Conservation (phyloP, 2,797 vertebrate species). For the Paedocypris micromegethes region DNA sequence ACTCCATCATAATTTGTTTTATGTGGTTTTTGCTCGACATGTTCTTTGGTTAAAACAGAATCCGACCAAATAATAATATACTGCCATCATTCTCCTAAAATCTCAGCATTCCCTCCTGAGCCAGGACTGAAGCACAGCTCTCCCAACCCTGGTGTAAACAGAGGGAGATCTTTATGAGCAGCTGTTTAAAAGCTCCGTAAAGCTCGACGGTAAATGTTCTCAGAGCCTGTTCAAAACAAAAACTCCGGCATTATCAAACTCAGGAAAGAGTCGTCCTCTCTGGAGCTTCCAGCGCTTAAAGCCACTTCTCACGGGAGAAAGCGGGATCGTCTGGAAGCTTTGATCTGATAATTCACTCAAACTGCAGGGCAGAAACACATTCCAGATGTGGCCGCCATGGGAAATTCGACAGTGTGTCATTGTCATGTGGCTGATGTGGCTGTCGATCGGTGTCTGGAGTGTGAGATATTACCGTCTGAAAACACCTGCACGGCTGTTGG, state of each 20-base stretch:
- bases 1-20: too few species aligned
- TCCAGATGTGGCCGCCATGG: slow-evolving; percentile 35
- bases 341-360: slow-evolving; percentile 26
- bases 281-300: slow-evolving; percentile 19
- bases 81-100: background rate
- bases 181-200: slow-evolving; percentile 14
- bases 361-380: slow-evolving; percentile 12
- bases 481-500: too few species aligned
- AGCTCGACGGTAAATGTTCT: slow-evolving; percentile 12
- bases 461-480: too few species aligned
- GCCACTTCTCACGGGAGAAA: slow-evolving; percentile 15
- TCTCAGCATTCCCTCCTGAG: background rate
- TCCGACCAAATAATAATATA: background rate
- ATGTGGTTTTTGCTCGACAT: background rate
- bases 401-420: too few species aligned
- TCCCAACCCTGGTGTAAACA: slow-evolving; percentile 19
- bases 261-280: slow-evolving; percentile 1
- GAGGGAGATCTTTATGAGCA: background rate
- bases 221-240: background rate
- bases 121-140: background rate
- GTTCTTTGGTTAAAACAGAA: background rate
- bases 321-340: slow-evolving; percentile 23
- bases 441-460: too few species aligned
- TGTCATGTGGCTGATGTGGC: too few species aligned
- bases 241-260: slow-evolving; percentile 20